Base-by-base conservation (phyloP, 2,113 vertebrate genomes). In the Pongo pygmaeus region DNA sequence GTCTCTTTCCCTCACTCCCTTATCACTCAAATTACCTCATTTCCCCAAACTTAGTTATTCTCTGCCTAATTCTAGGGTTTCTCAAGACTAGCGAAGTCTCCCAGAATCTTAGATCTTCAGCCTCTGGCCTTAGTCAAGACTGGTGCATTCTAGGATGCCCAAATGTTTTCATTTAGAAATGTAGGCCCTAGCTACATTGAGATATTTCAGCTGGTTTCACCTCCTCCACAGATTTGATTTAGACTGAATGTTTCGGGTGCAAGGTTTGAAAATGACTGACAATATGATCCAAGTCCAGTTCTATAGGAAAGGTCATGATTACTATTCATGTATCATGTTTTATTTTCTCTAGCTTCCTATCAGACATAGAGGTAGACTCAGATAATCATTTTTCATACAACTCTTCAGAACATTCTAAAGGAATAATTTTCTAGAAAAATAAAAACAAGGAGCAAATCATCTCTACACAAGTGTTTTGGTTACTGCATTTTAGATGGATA, bases 161-260 rank as follows among this genome's bases (percentile, higher is more conserved):
- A 75, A 52, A 32, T 91, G 3, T 59, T 94, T 93, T 97, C 30
- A 64, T 43, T 55, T 81, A 86, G 61, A 94, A 90, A 74, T 38
- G 12, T 17, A 40, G 17, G 2, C 23, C 14, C 22, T 57, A 55
- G 43, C 16, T 4, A 59, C 64, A 50, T 17, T 48, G 30, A 6
- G 27, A 40, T 27, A 50, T 5, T 38, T 43, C 93, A 59, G 32
- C 55, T 80, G 40, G 43, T 16, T 75, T 94, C 23, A 32, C 25
- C 8, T 95, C 2, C 17, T 75, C 59, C 70, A 48, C 30, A 64
- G 32, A 84, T 43, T 7, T 84, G 83, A 70, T 43, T 30, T 89
- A n/a, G 59, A 27, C 16, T 1, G 6, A 85, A 38, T 77, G 85
- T 18, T 70, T 80, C n/a, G 23, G 22, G 17, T n/a, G 5, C 46